Percentiles rank a stretch among this genome's conserved stretches.
Conservation (phyloP, 2,797 vertebrate species). For the Lemur catta region DNA sequence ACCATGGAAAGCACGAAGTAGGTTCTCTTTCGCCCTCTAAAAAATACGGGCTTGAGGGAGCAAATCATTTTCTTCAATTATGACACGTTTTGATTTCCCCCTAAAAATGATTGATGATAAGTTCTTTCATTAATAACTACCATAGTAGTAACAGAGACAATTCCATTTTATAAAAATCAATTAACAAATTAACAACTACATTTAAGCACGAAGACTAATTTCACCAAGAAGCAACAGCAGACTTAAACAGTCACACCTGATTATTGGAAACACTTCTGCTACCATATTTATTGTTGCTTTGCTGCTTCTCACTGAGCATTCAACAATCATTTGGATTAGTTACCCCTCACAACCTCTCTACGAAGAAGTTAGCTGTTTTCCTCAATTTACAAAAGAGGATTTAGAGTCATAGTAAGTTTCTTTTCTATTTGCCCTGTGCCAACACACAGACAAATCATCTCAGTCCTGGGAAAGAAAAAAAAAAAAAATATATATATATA, state of each 20-base stretch:
- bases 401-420: background rate
- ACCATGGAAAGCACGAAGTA: background rate
- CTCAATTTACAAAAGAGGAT: background rate
- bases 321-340: background rate
- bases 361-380: background rate
- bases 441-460: background rate
- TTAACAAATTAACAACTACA: background rate
- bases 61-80: background rate
- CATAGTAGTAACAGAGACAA: background rate
- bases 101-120: background rate
- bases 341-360: background rate
- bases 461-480: no score
- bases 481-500: no score
- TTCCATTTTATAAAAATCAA: background rate
- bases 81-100: background rate
- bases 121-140: background rate
- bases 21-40: background rate
- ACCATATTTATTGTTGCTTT: background rate
- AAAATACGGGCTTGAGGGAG: background rate
- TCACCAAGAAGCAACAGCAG: background rate
- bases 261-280: fast-evolving
- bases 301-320: background rate
- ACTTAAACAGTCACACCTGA: background rate
- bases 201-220: background rate
- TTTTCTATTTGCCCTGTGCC: background rate